Conservation (phyloP, 2,888 invertebrate species). For the Cosmorhoe ocellata region DNA sequence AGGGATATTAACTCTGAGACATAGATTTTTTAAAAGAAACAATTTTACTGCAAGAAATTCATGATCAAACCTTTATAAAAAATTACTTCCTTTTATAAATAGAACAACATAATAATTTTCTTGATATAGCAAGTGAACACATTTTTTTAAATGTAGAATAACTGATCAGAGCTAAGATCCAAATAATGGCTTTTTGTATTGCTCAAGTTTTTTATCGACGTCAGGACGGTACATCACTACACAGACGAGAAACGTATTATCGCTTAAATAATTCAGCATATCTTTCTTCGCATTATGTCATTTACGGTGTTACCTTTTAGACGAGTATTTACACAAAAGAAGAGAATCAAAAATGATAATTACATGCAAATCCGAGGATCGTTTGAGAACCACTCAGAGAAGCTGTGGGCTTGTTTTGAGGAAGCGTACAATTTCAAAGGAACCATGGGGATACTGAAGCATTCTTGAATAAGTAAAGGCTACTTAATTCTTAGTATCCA, state of each 20-base stretch:
- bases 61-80: no score
- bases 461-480: constrained; percentile 40
- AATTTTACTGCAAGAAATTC: no score
- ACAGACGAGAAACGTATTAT: constrained; percentile 61
- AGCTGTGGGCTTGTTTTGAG: constrained; percentile 50
- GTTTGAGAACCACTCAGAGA: constrained; percentile 53
- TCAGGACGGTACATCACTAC: constrained; percentile 38
- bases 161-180: no score
- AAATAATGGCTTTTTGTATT: no score
- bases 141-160: no score
- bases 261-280: constrained; percentile 80
- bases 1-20: no score
- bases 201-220: neutral
- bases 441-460: constrained; percentile 37
- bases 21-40: no score
- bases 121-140: no score
- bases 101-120: no score
- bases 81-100: no score
- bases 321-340: constrained; percentile 80
- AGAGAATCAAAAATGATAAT: constrained; percentile 83
- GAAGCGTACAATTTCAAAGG: constrained; percentile 40
- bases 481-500: constrained; percentile 28
- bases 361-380: constrained; percentile 79
- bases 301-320: constrained; percentile 78
- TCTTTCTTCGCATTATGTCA: constrained; percentile 79